Percentiles rank a stretch among this genome's conserved stretches.
phyloP scores from a whole-genome alignment of 53 echinoderm and acorn worm genomes.

The Glandiceps talaboti region DNA sequence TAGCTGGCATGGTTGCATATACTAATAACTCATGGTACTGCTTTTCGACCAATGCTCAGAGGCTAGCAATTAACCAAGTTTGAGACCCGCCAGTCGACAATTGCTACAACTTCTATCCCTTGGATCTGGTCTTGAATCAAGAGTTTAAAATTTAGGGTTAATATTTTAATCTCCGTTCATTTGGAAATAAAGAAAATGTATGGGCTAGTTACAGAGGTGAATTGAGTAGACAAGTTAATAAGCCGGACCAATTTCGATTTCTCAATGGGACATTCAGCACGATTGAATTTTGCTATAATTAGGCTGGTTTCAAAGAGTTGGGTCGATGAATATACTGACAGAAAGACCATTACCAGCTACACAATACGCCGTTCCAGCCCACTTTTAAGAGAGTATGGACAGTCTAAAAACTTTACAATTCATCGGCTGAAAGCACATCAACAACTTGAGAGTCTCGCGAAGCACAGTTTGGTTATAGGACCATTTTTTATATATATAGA shows the following conservation, averaged over 20 bases:
- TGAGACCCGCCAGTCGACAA: too few relatives aligned
- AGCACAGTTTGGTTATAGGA: too few relatives aligned
- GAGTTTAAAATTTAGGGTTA: background rate
- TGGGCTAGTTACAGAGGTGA: too few relatives aligned
- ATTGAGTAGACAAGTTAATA: background rate
- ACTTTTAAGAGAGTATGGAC: background rate
- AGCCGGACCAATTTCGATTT: background rate
- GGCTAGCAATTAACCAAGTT: too few relatives aligned
- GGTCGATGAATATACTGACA: background rate
- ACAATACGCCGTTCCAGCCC: background rate
- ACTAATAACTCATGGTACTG: too few relatives aligned
- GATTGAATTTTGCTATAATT: background rate
- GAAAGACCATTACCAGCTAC: background rate
- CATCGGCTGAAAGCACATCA: too few relatives aligned
- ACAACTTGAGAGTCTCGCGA: too few relatives aligned
- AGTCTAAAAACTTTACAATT: background rate
- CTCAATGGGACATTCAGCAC: background rate
- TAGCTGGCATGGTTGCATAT: background rate
- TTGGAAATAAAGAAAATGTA: background rate
- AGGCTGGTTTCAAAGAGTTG: background rate
- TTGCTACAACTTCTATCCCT: too few relatives aligned
- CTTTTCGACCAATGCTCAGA: too few relatives aligned
- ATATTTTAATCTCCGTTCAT: background rate
- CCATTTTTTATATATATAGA: too few relatives aligned
- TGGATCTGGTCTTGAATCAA: too few relatives aligned